phyloP scores from a whole-genome alignment of 2,888 invertebrate genomes.

The Acrobasis repandana region DNA sequence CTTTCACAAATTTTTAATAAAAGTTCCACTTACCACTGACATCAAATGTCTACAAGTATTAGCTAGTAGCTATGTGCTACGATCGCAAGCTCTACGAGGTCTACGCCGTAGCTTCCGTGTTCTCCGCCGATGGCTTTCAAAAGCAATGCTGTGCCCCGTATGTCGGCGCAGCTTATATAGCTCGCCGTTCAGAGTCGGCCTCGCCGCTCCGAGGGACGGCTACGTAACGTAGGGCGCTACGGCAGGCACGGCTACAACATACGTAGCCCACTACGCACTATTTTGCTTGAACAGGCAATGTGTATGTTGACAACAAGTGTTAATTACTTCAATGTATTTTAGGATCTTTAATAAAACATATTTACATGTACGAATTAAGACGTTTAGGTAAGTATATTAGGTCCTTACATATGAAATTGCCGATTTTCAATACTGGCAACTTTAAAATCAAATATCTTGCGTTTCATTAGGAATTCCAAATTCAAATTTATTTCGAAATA shows the following conservation, averaged over 20 bases:
- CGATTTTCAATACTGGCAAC: no score
- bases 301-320: conserved; percentile 7
- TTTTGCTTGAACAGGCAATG: conserved; percentile 13
- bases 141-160: conserved; percentile 66
- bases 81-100: conserved; percentile 7
- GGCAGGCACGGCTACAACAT: conserved; percentile 28
- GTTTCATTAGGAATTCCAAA: no score
- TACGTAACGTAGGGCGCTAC: conserved; percentile 45
- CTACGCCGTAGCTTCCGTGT: conserved; percentile 44
- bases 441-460: no score
- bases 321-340: conserved; percentile 13
- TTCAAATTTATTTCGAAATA: no score
- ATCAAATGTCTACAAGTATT: conserved; percentile 2
- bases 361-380: background rate
- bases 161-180: conserved; percentile 65
- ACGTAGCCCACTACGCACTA: conserved; percentile 25
- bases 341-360: background rate
- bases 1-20: no score
- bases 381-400: no score
- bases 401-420: no score
- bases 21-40: conserved; percentile 9
- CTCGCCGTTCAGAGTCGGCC: conserved; percentile 37
- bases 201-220: conserved; percentile 38
- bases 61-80: conserved; percentile 10
- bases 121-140: conserved; percentile 53